These are phyloP conservation scores for Dichetophora obliterata DNA, from an alignment of 2,888 invertebrate species.

Conservation along the genomic window DNA sequence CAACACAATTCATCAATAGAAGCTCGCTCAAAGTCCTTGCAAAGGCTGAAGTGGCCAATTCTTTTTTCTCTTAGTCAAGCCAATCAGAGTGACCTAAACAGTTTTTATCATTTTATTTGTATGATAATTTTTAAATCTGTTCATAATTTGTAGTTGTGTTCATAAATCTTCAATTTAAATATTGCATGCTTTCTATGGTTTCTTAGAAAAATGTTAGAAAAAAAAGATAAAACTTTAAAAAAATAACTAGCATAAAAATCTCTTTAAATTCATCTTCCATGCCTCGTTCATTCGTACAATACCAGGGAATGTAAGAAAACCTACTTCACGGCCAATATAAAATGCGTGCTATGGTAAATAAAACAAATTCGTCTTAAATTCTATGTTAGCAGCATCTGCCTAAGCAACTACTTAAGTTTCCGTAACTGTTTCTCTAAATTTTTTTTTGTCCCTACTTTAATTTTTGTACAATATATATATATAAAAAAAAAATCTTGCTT, in stretches of 20 bases:
- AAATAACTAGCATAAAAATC: constrained; percentile 4
- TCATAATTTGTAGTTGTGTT: not conserved
- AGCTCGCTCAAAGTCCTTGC: too few species aligned
- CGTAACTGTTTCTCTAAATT: not conserved
- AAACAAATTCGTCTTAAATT: constrained; percentile 39
- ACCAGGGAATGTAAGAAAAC: constrained; percentile 66
- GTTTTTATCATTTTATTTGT: not conserved
- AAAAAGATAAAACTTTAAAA: not conserved
- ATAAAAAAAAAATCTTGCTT: not conserved
- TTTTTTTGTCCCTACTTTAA: not conserved
- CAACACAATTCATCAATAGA: too few species aligned
- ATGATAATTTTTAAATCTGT: not conserved
- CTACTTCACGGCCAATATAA: constrained; percentile 66
- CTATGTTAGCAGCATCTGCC: not conserved
- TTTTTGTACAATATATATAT: not conserved
- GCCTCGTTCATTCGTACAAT: constrained; percentile 22
- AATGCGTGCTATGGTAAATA: constrained; percentile 67
- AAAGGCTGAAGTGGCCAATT: too few species aligned
- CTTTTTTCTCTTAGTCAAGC: too few species aligned
- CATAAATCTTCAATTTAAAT: not conserved
- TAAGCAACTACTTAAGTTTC: not conserved
- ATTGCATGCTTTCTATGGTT: not conserved
- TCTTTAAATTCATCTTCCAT: constrained; percentile 29
- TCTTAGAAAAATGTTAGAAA: not conserved
- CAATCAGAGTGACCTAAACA: too few species aligned